These are phyloP conservation scores for Acleris laterana DNA, from an alignment of 2,888 invertebrate species.

Conservation along the genomic window DNA sequence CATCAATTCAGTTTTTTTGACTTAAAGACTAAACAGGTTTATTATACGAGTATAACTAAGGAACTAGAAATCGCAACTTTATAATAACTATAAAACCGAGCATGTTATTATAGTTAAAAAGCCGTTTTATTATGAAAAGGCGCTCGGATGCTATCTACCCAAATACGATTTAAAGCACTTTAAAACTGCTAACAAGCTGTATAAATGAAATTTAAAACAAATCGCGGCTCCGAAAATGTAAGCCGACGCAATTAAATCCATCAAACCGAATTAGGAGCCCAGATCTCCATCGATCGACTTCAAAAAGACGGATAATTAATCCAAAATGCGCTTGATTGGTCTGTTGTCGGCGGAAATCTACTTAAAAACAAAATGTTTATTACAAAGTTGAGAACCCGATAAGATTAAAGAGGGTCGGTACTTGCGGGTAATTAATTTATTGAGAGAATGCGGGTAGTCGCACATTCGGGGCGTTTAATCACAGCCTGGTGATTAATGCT, in stretches of 20 bases:
- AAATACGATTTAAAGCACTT: too few species aligned
- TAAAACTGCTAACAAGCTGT: too few species aligned
- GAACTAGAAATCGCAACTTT: too few species aligned
- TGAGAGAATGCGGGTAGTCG: constrained; percentile 12
- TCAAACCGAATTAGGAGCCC: constrained; percentile 3
- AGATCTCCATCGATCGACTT: constrained; percentile 6
- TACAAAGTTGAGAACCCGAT: constrained; percentile 11
- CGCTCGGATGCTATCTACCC: too few species aligned
- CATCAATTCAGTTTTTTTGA: too few species aligned
- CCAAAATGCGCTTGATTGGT: constrained; percentile 11
- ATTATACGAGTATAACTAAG: too few species aligned
- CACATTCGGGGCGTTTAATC: constrained; percentile 17
- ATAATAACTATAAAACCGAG: too few species aligned
- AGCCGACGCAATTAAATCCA: constrained; percentile 1
- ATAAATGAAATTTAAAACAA: too few species aligned
- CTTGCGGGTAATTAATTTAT: constrained; percentile 15
- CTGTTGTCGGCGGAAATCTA: constrained; percentile 9
- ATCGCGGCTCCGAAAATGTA: not conserved
- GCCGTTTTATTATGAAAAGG: too few species aligned
- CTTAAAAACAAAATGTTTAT: constrained; percentile 17
- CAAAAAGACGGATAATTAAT: constrained; percentile 13
- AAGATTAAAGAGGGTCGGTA: constrained; percentile 9
- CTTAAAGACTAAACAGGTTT: too few species aligned
- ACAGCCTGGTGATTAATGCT: constrained; percentile 11
- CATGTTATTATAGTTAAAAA: too few species aligned